Evolutionary conservation across 1,140 invertebrate species (phyloP), one percentile per base, ranked within the genome.

Genomic region (Musca vetustissima): DNA sequence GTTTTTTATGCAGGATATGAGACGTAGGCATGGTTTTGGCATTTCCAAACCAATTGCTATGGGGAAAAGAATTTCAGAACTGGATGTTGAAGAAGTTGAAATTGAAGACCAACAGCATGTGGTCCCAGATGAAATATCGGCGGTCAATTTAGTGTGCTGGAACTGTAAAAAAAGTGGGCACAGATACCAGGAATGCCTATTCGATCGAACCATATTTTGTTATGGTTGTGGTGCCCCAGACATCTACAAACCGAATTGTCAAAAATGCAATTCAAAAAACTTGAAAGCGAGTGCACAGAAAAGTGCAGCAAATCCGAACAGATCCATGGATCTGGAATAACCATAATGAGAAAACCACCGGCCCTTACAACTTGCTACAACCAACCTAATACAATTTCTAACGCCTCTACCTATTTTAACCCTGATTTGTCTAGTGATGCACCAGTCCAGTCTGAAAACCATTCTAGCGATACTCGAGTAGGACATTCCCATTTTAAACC

Each of bases 151-250:
- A 6, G 52, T 69, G 8, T 72, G 66, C n/a, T 72, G 69, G 48
- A 72, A 72, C 2, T 72, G 69, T 11, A 48, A 28, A 0, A 59
- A 72, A n/a, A 49, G 52, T 6, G 71, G 69, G 1, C 69, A 70
- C 36, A 22, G 66, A 4, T 68, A 70, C 22, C 59, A 70, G 1
- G 53, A 72, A 17, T 72, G 71, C 7, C 11, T 25, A 1, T 17
- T 19, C 13, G 59, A 67, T 15, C 28, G 66, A 1, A 65, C 15
- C 13, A n/a, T 67, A 17, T 53, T 67, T 32, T 67, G 66, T 21
- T 67, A 36, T 19, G 25, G 50, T 21, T 67, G 66, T n/a, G 50
- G 66, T 6, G n/a, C 14, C 7, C 2, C 25, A 32, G 66, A 50
- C 11, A 52, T 36, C 2, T 61, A 47, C 7, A 72, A 68, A 15